These are phyloP conservation scores for Alexandromys fortis DNA, from an alignment of 2,113 vertebrate genomes.

Conservation along the genomic window DNA sequence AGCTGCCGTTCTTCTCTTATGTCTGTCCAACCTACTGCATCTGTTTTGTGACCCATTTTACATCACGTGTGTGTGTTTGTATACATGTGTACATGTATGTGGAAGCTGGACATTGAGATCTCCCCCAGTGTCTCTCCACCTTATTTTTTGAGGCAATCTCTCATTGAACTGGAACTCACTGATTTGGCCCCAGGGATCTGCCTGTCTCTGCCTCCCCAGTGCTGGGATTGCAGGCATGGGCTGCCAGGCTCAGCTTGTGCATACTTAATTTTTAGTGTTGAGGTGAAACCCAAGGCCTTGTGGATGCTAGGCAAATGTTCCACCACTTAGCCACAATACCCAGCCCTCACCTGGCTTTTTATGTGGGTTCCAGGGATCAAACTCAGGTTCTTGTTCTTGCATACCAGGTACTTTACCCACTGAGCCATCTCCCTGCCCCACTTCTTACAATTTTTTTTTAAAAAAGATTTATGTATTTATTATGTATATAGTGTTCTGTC, in stretches of 20 bases:
- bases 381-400: no score
- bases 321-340: neutral
- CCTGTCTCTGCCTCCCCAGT: neutral
- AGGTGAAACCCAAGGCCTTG: neutral
- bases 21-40: neutral
- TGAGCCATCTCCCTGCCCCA: neutral
- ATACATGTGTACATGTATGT: neutral
- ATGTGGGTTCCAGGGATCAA: neutral
- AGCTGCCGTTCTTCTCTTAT: conserved; percentile 1
- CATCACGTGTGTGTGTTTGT: neutral
- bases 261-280: neutral
- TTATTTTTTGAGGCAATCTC: neutral
- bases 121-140: neutral
- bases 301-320: neutral
- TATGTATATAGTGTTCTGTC: no score
- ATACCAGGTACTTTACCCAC: neutral
- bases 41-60: neutral
- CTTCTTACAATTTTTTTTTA: neutral
- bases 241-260: neutral
- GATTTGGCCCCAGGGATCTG: neutral
- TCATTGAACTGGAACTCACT: neutral
- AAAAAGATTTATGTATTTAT: no score
- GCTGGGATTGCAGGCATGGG: neutral
- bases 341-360: no score
- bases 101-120: neutral